Base-by-base conservation (phyloP, 2,113 vertebrate genomes). In the Pica pica region DNA sequence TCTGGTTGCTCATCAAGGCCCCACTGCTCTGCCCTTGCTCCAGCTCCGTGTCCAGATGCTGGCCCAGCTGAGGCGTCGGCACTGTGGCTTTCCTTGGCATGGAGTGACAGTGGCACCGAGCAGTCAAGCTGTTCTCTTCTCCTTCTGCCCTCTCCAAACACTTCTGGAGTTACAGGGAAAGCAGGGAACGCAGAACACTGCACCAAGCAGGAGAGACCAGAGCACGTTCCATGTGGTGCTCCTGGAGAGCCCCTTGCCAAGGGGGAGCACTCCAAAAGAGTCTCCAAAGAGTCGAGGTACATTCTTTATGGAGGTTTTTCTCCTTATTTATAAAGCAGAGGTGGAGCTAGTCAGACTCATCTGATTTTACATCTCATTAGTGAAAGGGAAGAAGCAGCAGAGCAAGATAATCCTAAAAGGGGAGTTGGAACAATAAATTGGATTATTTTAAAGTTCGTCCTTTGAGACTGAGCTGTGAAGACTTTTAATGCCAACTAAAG, bases 291-390 rank as follows among this genome's bases (percentile, higher is more conserved):
- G 22, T 6, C 16, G 90, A 91, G 16, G 23, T 20, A 2, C 3
- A 3, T 33, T 53, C 46, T 31, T 77, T 22, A 22, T 4, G 49
- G 33, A 69, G 30, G 4, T 71, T 90, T 53, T 44, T 5, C n/a
- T 57, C 33, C 37, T 44, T 63, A 10, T 49, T 74, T 73, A 3
- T 67, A 27, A 71, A 46, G 55, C 18, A 61, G 63, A 31, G 31
- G 35, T 61, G n/a, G 37, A 90, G 27, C 44, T 35, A 16, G n/a
- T 42, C 28, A 69, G 37, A 44, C n/a, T 83, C 23, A 16, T 47
- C 60, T 71, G 55, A 56, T 88, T 94, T 95, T 91, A 46, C 68
- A 78, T 82, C 42, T 87, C 39, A 21, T 80, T 94, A 71, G n/a
- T 7, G 6, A 64, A 94, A 94, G 21, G 33, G n/a, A 74, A 56